Conservation (phyloP, 2,113 vertebrate genomes). For the Paedocypris sp. region DNA sequence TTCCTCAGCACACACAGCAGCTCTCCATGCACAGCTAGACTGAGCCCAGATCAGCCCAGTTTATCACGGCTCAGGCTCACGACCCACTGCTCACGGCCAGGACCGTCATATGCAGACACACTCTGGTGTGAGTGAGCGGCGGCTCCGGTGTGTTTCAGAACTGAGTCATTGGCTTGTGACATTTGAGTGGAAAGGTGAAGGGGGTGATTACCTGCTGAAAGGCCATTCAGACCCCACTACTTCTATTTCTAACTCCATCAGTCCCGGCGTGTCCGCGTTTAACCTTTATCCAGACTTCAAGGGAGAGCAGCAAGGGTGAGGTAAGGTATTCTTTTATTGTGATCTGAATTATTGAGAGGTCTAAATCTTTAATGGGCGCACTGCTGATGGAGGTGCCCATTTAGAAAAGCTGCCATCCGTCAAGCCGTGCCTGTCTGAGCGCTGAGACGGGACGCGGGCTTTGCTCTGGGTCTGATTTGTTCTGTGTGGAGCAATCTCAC, state of each 20-base stretch:
- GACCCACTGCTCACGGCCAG: not conserved
- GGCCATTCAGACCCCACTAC: not conserved
- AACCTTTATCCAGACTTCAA: slow-evolving; percentile 31
- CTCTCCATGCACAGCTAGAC: slow-evolving; percentile 2
- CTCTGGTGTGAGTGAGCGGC: not conserved
- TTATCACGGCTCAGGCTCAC: slow-evolving; percentile 12
- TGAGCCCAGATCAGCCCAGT: slow-evolving; percentile 16
- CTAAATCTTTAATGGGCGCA: slow-evolving; percentile 36
- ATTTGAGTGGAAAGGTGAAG: slow-evolving; percentile 5
- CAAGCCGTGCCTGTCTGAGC: not conserved
- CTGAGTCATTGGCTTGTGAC: not conserved
- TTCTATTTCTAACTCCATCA: slow-evolving; percentile 15
- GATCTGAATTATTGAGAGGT: slow-evolving; percentile 38
- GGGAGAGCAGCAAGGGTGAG: not conserved
- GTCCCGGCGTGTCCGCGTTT: slow-evolving; percentile 31
- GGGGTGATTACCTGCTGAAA: slow-evolving; percentile 10
- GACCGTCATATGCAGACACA: slow-evolving; percentile 4
- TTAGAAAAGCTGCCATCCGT: slow-evolving; percentile 24
- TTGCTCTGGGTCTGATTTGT: not conserved
- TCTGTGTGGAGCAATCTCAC: not conserved
- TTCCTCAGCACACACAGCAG: not conserved
- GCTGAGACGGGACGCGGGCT: not conserved
- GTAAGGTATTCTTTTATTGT: slow-evolving; percentile 14
- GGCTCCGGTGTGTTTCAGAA: not conserved
- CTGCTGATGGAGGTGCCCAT: slow-evolving; percentile 24